Evolutionary conservation across 2,797 vertebrate species (phyloP).

Genomic region (Trachops cirrhosus): DNA sequence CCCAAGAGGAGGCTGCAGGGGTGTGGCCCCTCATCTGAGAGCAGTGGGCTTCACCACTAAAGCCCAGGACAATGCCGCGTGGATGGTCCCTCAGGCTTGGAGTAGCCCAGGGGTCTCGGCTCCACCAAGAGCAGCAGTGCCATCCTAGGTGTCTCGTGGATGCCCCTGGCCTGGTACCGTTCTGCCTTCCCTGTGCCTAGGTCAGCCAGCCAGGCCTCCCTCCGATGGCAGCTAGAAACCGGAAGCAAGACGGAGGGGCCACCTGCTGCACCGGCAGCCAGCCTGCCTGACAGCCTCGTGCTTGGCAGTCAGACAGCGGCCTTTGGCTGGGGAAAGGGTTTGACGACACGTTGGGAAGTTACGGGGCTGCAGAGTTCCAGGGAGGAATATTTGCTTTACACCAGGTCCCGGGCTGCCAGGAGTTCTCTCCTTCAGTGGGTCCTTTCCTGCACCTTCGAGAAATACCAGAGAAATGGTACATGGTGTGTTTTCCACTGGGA

Average conservation of each 20-base stretch:
- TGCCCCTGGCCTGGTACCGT: background rate
- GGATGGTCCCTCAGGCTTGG: background rate
- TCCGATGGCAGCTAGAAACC: background rate
- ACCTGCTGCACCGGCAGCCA: rapidly evolving
- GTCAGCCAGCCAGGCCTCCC: background rate
- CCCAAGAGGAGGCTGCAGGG: background rate
- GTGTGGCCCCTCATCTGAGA: background rate
- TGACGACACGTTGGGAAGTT: background rate
- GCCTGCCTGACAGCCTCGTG: rapidly evolving
- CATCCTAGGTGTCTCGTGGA: rapidly evolving
- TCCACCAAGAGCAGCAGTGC: background rate
- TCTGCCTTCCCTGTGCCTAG: background rate
- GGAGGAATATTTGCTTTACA: background rate
- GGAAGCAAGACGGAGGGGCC: background rate
- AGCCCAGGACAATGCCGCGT: background rate
- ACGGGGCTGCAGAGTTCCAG: background rate
- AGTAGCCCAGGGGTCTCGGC: background rate
- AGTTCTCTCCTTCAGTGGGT: background rate
- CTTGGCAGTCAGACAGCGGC: background rate
- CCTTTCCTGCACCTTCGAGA: conserved; percentile 32
- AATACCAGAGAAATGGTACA: background rate
- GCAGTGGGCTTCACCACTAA: background rate
- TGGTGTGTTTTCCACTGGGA: conserved; percentile 8
- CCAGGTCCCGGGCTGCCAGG: background rate
- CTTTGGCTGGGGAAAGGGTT: background rate